Evolutionary conservation across 2,888 invertebrate species (phyloP), one percentile per base, ranked within the genome.

Genomic region (Balanococcus diminutus): DNA sequence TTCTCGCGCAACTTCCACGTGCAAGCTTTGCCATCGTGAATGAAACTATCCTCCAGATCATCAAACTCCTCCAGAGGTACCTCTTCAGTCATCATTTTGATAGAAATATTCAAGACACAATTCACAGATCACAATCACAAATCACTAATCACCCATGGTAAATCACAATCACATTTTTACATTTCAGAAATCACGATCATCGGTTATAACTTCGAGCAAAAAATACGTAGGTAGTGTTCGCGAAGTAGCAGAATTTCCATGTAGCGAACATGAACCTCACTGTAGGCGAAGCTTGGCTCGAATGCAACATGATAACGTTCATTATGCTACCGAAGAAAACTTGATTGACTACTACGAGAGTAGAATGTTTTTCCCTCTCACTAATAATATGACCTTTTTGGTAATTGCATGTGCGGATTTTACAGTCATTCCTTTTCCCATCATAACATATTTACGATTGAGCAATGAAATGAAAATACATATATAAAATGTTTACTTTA

Each of bases 361-460:
- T 67, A 67, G 11, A 67, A 79, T 36, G 36, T 36, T 79, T 56
- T 72, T 79, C 75, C 75, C 75, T n/a, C 75, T 36, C 75, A 19
- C 36, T 16, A 31, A 31, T 31, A 31, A 16, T 36, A 79, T 36
- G 36, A 79, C 36, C 36, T 79, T 79, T 79, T 79, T 8, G 3
- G 25, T 72, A 79, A 19, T 67, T 67, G 67, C 67, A 67, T 67
- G 67, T 67, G 67, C 67, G 67, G 67, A 67, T 67, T 67, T 67
- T 22, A 9, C 22, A 0, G 56, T 56, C 56, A 14, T n/a, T n/a
- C n/a, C 46, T n/a, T n/a, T 46, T 46, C n/a, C 46, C 46, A 46
- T 46, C n/a, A n/a, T 46, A n/a, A 46, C 9, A 14, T 42, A 46
- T 46, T n/a, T 46, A 46, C 46, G 46, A 46, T n/a, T n/a, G 46